phyloP scores from a whole-genome alignment of 64 coral and sea anemone genomes.

The Platygyra sinensis region DNA sequence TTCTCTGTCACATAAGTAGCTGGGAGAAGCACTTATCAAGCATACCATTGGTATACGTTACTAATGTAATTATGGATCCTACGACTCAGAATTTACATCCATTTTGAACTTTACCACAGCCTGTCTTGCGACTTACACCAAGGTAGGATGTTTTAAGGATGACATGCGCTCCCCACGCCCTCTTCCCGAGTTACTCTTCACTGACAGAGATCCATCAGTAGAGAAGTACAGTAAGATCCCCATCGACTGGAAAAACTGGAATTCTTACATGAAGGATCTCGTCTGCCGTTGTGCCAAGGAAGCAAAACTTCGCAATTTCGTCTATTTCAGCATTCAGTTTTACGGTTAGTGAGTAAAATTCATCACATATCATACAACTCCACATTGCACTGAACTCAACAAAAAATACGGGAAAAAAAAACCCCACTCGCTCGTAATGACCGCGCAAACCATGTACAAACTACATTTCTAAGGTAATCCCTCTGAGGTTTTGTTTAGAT shows the following conservation, averaged over 20 bases:
- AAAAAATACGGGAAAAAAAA: too few species aligned
- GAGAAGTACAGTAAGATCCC: constrained; percentile 24
- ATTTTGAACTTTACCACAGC: not conserved
- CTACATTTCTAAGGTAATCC: too few species aligned
- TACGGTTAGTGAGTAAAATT: constrained; percentile 40
- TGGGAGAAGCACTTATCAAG: too few species aligned
- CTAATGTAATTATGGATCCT: too few species aligned
- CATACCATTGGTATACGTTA: too few species aligned
- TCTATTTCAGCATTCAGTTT: constrained; percentile 34
- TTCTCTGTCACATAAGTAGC: too few species aligned
- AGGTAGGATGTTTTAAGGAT: constrained; percentile 63
- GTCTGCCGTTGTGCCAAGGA: constrained; percentile 65
- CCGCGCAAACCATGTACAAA: too few species aligned
- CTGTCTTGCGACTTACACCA: constrained; percentile 43
- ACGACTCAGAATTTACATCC: too few species aligned
- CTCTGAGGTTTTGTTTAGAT: too few species aligned
- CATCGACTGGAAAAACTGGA: constrained; percentile 70
- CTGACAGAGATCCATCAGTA: constrained; percentile 35
- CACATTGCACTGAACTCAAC: too few species aligned
- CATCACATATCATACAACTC: too few species aligned
- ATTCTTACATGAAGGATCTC: constrained; percentile 47
- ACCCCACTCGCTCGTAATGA: too few species aligned
- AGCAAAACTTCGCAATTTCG: constrained; percentile 21
- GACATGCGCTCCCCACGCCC: constrained; percentile 11
- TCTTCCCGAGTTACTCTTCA: constrained; percentile 54